Evolutionary conservation across 2,113 vertebrate genomes (phyloP), one percentile per base, ranked within the genome.

Genomic region (Corydoras maculifer): DNA sequence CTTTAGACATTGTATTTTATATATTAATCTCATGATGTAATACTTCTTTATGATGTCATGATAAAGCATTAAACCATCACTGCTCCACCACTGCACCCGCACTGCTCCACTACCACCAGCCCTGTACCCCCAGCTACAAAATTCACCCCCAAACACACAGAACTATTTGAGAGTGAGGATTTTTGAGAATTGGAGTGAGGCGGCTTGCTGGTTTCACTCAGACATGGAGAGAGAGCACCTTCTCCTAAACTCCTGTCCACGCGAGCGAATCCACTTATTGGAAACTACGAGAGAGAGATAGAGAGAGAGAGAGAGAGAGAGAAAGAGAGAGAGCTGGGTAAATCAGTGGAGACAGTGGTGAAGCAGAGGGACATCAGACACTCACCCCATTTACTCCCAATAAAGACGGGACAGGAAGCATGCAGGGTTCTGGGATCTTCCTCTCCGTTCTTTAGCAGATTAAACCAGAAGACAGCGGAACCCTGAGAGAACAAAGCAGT

Each of bases 371-470:
- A 43, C 8, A 15, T 5, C 7, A 13, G 43, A 15, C 29, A 68
- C 77, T 69, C 18, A 84, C 82, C 81, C 81, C 79, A 82, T 70
- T 82, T 84, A 55, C 62, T 84, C 29, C 82, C 82, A 7, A 69
- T 29, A 59, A 76, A 72, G 9, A 84, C 82, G 32, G 82, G 82
- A 14, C 82, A 84, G 0, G 69, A 77, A 30, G 80, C 82, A 73
- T 84, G 82, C 18, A 80, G 43, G 8, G 80, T 82, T 30, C 75
- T 50, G 6, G 43, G 8, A n/a, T 84, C 78, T 13, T 65, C 63
- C 64, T 61, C 29, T 65, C 80, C 82, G 4, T 68, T 82, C 14
- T 49, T 69, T 11, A 84, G 61, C 30, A 79, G 69, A 64, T 82
- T 84, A 69, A 77, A 82, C 82, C 81, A 82, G n/a, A 84, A 1